phyloP scores from a whole-genome alignment of 2,888 invertebrate genomes.

The Ormyrus rosae region DNA sequence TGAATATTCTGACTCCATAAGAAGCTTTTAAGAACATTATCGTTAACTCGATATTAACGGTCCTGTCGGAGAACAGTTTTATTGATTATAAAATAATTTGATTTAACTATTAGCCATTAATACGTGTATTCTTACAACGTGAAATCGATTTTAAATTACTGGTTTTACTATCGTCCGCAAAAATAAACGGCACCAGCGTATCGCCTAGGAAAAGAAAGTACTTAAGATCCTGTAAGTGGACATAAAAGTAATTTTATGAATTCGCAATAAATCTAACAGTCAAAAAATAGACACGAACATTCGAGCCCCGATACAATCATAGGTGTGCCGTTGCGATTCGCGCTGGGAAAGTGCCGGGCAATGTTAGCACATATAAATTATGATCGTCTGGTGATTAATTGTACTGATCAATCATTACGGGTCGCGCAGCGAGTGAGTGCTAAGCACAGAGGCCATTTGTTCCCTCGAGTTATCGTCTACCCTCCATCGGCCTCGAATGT shows the following conservation, averaged over 20 bases:
- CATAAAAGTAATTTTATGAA: neutral
- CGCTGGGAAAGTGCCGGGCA: constrained; percentile 2
- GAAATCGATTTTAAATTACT: neutral
- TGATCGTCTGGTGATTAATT: constrained; percentile 47
- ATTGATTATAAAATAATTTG: too few relatives aligned
- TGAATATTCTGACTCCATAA: too few relatives aligned
- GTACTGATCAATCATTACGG: constrained; percentile 44
- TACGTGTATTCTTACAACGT: too few relatives aligned
- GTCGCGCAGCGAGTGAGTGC: constrained; percentile 7
- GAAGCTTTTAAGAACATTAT: too few relatives aligned
- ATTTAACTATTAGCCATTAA: too few relatives aligned
- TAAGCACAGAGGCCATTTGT: constrained; percentile 36
- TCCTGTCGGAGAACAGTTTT: too few relatives aligned
- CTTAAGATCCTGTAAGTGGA: too few relatives aligned
- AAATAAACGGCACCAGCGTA: neutral
- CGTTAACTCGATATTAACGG: too few relatives aligned
- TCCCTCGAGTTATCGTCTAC: constrained; percentile 27
- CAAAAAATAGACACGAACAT: neutral
- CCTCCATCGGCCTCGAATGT: constrained; percentile 7
- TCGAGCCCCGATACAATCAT: constrained; percentile 15
- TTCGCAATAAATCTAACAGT: constrained; percentile 17
- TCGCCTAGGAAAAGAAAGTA: neutral
- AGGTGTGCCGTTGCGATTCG: neutral
- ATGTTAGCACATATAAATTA: constrained; percentile 42
- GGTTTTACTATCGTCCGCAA: neutral